phyloP scores from a whole-genome alignment of 2,113 vertebrate genomes.

The Gnathonemus longibarbis region DNA sequence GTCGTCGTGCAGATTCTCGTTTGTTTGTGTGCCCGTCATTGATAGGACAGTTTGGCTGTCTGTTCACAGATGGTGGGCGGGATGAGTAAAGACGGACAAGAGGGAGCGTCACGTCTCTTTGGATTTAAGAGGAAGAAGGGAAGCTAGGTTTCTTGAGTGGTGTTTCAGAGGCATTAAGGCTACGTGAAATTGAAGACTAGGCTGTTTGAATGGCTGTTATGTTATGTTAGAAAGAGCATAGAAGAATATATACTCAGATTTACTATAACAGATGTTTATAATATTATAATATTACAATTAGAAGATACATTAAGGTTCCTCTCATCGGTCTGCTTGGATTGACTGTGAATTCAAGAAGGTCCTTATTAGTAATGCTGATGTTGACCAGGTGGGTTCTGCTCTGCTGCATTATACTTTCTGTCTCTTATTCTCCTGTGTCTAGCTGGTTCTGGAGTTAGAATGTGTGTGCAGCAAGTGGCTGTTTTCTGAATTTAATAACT shows the following conservation, averaged over 20 bases:
- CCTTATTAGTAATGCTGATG: slow-evolving; percentile 41
- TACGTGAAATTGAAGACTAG: not conserved
- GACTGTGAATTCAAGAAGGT: slow-evolving; percentile 19
- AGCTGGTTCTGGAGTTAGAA: not conserved
- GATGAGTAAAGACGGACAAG: not conserved
- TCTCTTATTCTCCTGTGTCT: not conserved
- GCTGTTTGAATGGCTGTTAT: not conserved
- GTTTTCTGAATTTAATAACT: not conserved
- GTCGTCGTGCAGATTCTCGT: not conserved
- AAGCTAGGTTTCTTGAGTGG: not conserved
- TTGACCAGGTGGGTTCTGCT: slow-evolving; percentile 45
- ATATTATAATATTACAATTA: not conserved
- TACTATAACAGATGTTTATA: not conserved
- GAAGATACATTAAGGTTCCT: slow-evolving; percentile 27
- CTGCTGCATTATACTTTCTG: not conserved
- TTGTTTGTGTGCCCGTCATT: not conserved
- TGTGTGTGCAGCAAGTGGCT: not conserved
- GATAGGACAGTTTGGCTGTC: not conserved
- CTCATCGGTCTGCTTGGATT: slow-evolving; percentile 42
- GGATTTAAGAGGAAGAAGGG: not conserved
- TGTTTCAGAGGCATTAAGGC: not conserved
- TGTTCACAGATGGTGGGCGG: not conserved
- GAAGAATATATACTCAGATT: not conserved
- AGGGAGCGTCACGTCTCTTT: not conserved
- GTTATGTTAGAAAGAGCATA: not conserved